phyloP scores from a whole-genome alignment of 2,888 invertebrate genomes.

The Andrena flavipes region DNA sequence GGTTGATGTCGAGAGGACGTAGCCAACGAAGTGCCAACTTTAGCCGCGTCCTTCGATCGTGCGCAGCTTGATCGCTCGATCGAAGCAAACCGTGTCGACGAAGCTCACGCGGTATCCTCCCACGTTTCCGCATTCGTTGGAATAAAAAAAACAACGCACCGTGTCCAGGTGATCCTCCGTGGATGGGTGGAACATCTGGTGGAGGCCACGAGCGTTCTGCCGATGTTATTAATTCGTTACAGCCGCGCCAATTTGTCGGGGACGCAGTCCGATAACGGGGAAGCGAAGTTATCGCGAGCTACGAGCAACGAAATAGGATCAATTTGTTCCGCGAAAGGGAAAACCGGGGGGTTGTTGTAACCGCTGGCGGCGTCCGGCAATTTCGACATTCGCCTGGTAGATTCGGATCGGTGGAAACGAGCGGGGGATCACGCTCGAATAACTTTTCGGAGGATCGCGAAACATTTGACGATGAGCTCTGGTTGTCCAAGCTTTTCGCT shows the following conservation, averaged over 20 bases:
- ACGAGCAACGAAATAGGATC: conserved; percentile 59
- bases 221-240: conserved; percentile 66
- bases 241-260: conserved; percentile 60
- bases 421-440: conserved; percentile 59
- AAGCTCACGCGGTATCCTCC: conserved; percentile 22
- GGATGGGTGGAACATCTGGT: conserved; percentile 33
- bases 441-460: conserved; percentile 3
- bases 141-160: conserved; percentile 11
- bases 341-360: conserved; percentile 39
- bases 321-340: conserved; percentile 66
- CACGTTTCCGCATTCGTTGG: neutral
- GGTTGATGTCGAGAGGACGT: conserved; percentile 8
- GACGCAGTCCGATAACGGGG: conserved; percentile 47
- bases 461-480: no score
- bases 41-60: neutral
- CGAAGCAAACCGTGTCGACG: neutral
- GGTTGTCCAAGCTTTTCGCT: no score
- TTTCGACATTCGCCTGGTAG: conserved; percentile 48
- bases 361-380: conserved; percentile 40
- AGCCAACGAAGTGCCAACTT: neutral
- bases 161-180: conserved; percentile 29
- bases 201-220: conserved; percentile 52
- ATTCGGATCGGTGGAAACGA: conserved; percentile 49
- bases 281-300: conserved; percentile 65
- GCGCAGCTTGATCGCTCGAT: neutral